Base-by-base conservation (phyloP, 2,113 vertebrate species). In the Seriola dumerili region DNA sequence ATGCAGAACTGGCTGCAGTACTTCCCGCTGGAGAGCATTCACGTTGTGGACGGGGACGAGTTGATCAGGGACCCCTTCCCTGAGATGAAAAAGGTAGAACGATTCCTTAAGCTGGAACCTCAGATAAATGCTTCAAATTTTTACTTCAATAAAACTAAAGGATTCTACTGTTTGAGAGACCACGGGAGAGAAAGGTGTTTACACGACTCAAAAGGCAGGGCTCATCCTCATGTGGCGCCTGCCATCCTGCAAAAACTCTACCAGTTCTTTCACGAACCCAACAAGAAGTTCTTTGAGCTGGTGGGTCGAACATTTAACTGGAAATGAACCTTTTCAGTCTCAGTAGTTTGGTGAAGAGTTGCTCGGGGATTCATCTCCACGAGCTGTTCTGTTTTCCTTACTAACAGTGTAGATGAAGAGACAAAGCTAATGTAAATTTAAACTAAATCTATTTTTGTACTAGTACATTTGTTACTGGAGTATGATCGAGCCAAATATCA, bases 141-240 rank as follows among this genome's bases (percentile, higher is more conserved):
- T 92, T 99, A 99, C 91, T 99, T 99, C 76, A 99, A 99, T 86
- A 97, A 96, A 88, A 99, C 98, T 0, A 98, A 97, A 89, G 98
- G 98, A 50, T 99, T 99, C 88, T 99, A 97, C 92, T 99, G 98
- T 94, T 92, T 99, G 86, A 91, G 97, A 48, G 97, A 99, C 86
- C 88, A 95, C 19, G 97, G 97, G 1, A 94, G 96, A 54, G 97
- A 99, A 23, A 95, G 97, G 46, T 99, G 98, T 89, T 94, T 99
- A 66, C 97, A 99, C 0, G 97, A 97, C 72, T 99, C 98, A 16
- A 99, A 99, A 78, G 98, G 98, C 78, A 92, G 98, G 73, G 95
- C 96, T 0, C 98, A 99, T 85, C 98, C 98, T 5, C 96, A 94
- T 0, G 95, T 99, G 3, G 95, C 96, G 0, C 91, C 95, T 0